Conservation (phyloP, 2,797 vertebrate genomes). For the Clarias fuscus region DNA sequence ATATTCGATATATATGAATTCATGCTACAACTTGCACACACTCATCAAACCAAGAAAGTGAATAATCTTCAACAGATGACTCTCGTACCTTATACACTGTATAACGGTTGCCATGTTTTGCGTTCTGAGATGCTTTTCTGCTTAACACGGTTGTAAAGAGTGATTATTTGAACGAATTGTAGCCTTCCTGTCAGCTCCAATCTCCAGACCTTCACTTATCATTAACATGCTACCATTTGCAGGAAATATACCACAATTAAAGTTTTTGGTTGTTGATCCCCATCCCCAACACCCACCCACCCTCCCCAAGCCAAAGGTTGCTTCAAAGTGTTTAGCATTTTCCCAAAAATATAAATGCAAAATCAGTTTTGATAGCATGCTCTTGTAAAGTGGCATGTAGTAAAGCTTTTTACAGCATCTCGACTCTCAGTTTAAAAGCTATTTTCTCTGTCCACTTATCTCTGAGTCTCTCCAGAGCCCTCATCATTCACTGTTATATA, state of each 20-base stretch:
- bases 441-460: slow-evolving; percentile 40
- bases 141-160: background rate
- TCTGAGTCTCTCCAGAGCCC: slow-evolving; percentile 27
- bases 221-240: background rate
- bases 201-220: background rate
- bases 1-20: no score
- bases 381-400: background rate
- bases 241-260: no score
- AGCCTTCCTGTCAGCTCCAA: background rate
- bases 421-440: slow-evolving; percentile 40
- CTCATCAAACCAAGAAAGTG: background rate
- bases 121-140: background rate
- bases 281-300: no score
- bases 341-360: background rate
- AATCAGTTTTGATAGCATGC: background rate
- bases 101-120: background rate
- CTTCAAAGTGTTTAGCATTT: background rate
- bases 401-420: background rate
- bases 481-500: slow-evolving; percentile 41
- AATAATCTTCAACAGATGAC: background rate
- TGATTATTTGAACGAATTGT: background rate
- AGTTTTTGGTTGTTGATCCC: no score
- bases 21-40: background rate
- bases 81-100: background rate
- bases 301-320: background rate